A percentile compares a stretch with the other conserved stretches of the same genome.
These are phyloP conservation scores for Drosophila eugracilis DNA, from an alignment of 1,140 invertebrate species.

Conservation along the genomic window DNA sequence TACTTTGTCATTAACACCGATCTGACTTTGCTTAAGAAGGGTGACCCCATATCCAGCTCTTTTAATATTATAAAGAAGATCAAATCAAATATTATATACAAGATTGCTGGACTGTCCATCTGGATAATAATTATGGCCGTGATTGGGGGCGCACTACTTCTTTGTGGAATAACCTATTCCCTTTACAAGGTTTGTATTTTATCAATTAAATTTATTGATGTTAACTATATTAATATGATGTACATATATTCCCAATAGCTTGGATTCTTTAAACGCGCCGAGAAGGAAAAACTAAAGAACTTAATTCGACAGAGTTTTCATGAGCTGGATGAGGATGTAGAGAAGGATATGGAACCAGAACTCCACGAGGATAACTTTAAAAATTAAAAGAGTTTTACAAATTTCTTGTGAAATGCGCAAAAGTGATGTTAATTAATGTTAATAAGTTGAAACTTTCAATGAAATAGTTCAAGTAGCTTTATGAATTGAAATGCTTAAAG, in stretches of 20 bases:
- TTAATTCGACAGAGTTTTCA: not conserved
- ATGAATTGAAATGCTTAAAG: constrained; percentile 7
- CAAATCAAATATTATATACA: constrained; percentile 76
- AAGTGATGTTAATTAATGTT: too few relatives aligned
- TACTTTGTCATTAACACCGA: constrained; percentile 74
- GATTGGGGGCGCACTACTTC: constrained; percentile 67
- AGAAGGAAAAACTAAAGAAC: constrained; percentile 69
- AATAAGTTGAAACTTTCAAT: too few relatives aligned
- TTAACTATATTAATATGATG: too few relatives aligned
- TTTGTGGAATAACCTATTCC: constrained; percentile 62
- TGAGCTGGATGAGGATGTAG: not conserved
- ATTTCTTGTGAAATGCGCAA: too few relatives aligned
- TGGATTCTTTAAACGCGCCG: constrained; percentile 79
- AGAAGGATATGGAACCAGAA: not conserved
- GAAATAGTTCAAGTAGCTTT: too few relatives aligned
- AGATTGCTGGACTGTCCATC: constrained; percentile 55
- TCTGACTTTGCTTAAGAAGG: constrained; percentile 61
- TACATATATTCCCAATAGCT: constrained; percentile 30
- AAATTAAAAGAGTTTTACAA: not conserved
- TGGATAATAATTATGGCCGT: constrained; percentile 74
- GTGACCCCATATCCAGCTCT: constrained; percentile 50
- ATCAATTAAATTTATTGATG: not conserved
- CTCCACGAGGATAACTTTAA: too few relatives aligned
- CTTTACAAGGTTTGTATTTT: constrained; percentile 74
- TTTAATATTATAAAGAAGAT: constrained; percentile 57